These are phyloP conservation scores for Calliphora vicina DNA, from an alignment of 1,140 invertebrate species.

Conservation along the genomic window DNA sequence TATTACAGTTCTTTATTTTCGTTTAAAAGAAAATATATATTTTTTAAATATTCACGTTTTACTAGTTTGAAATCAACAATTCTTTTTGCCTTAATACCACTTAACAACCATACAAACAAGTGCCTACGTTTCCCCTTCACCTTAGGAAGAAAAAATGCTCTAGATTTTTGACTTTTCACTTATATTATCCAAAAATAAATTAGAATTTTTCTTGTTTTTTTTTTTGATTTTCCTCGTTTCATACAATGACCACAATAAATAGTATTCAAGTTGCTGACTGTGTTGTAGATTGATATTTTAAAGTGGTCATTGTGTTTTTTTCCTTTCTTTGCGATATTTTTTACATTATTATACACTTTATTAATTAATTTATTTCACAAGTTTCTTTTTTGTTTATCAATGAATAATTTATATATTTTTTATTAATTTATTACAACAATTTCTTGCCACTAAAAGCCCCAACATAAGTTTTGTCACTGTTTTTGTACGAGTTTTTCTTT, in stretches of 20 bases:
- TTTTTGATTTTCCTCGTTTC: neutral
- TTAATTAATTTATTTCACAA: neutral
- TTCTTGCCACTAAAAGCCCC: neutral
- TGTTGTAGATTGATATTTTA: neutral
- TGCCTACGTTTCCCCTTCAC: neutral
- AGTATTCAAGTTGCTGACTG: neutral
- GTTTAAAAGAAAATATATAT: neutral
- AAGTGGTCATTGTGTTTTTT: neutral
- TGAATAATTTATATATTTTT: constrained; percentile 3
- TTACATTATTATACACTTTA: neutral
- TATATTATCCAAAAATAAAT: neutral
- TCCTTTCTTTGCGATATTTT: neutral
- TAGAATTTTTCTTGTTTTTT: neutral
- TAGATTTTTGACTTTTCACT: constrained; percentile 39
- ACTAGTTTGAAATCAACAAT: neutral
- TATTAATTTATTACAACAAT: constrained; percentile 20
- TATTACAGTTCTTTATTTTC: neutral
- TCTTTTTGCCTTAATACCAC: neutral
- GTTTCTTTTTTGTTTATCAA: constrained; percentile 10
- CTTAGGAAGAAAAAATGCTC: neutral
- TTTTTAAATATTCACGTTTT: neutral
- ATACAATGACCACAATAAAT: neutral
- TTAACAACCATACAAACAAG: neutral
- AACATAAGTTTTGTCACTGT: neutral
- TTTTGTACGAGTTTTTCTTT: constrained; percentile 14